Percentiles rank a stretch among this genome's conserved stretches.
phyloP scores from a whole-genome alignment of 2,113 vertebrate genomes.

The Charadrius vociferus region DNA sequence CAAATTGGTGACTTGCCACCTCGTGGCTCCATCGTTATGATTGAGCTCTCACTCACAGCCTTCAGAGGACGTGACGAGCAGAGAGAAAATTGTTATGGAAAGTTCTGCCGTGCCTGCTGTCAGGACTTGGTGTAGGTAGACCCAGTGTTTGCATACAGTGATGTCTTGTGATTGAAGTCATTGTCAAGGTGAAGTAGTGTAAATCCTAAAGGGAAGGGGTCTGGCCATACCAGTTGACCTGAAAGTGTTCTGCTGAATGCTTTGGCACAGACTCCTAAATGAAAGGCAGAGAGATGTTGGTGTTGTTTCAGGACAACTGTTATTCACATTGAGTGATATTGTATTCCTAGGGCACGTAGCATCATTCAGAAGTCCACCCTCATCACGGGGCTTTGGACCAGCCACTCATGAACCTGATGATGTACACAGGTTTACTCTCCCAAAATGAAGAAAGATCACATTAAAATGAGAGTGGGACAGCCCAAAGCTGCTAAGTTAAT shows the following conservation, averaged over 20 bases:
- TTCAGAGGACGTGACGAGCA: neutral
- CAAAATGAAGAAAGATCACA: neutral
- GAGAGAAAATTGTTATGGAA: neutral
- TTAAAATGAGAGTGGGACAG: neutral
- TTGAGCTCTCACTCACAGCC: neutral
- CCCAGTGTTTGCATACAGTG: neutral
- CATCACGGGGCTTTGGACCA: neutral
- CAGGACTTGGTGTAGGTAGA: accelerated
- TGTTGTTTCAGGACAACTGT: neutral
- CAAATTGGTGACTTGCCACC: accelerated
- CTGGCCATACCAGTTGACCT: neutral
- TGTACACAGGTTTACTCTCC: neutral
- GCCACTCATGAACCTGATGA: neutral
- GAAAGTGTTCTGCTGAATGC: neutral
- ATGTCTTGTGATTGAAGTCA: neutral
- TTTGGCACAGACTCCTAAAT: neutral
- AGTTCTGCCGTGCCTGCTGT: neutral
- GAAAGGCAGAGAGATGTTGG: neutral
- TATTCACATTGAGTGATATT: neutral
- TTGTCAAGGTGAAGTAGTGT: neutral
- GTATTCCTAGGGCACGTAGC: neutral
- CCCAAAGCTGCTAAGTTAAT: neutral
- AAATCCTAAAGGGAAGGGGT: neutral
- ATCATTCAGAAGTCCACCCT: neutral
- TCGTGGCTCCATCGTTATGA: accelerated